Base-by-base conservation (phyloP, 2,113 vertebrate species). In the Atrichornis clamosus region DNA sequence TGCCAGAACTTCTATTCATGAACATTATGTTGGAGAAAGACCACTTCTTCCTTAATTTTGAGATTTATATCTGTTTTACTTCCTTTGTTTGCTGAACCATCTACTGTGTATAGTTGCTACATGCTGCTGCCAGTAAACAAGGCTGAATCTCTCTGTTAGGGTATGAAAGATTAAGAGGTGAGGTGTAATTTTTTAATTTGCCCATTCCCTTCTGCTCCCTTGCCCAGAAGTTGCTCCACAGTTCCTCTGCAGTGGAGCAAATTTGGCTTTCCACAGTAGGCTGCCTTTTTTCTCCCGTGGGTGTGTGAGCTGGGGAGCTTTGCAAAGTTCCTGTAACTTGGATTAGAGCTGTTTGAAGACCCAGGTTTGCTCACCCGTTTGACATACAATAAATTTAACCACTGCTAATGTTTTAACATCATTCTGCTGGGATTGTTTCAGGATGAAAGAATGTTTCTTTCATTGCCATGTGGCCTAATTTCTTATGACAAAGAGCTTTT, bases 381-480 rank as follows among this genome's bases (percentile, higher is more conserved):
- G 83, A 70, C 1, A 1, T 72, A 26, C 65, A 70, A 78, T 85
- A 84, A 93, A 88, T 68, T 77, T 59, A 92, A 21, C 60, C 35
- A 19, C 59, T 56, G 60, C 83, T 90, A 86, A 78, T 0, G 0
- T 81, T 94, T 94, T 69, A 75, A 60, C 91, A 89, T 74, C 11
- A 15, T 90, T 96, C 88, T 96, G 42, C 44, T 79, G 70, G 56
- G 73, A 94, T 91, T 96, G 74, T 92, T 96, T 92, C 41, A 70
- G 67, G 47, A 87, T 6, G 49, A 77, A 81, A 41, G 60, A 87
- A 84, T 89, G 26, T 87, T 97, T 95, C 52, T 73, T 92, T 96
- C 74, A 12, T 92, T 89, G 56, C 81, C 63, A 26, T 18, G 73
- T 93, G 55, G 47, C 89, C 81, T 97, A 88, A 91, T 93, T 94